Base-by-base conservation (phyloP, 2,113 vertebrate genomes). In the Verasper variegatus region DNA sequence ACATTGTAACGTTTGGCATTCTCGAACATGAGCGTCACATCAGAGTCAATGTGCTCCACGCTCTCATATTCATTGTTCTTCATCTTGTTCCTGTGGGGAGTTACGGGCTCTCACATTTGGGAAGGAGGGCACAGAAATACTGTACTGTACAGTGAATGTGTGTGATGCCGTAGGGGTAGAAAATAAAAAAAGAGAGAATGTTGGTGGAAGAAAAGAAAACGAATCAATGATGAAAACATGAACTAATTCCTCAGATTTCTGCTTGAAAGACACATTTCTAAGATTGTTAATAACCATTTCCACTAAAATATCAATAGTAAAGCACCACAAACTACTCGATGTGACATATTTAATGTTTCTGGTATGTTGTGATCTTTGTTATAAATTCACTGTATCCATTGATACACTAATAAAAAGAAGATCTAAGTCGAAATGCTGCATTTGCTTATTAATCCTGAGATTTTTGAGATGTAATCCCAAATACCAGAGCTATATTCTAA, bases 1-100 rank as follows among this genome's bases (percentile, higher is more conserved):
- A 97, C 95, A 23, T 99, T 99, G 89, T 97, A 99, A 70, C 97
- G 98, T 76, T 99, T 99, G 76, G 97, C 97, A 76, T 99, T 99
- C 94, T 99, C 98, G 91, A 99, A 98, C 98, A 99, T 98, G 90
- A 96, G 83, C 67, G 96, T 97, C 86, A 99, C 90, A 87, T 99
- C 98, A 27, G 94, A 86, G 75, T 98, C 97, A 62, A 99, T 86
- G 64, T 98, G 97, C 92, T 99, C 98, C 68, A 98, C 92, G 26
- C 93, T 97, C 90, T 98, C 97, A 58, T 97, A 99, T 76, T 99
- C 97, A 7, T 96, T 97, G 89, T 94, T 98, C 94, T 97, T 99
- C 93, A 99, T 95, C 83, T 98, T 99, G 81, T 94, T 97, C 93
- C 98, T 99, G 92, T 55, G 77, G 82, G 85, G 81, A 89, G 89